Percentiles rank a stretch among this genome's conserved stretches.
These are phyloP conservation scores for Candidula unifasciata DNA, from an alignment of 2,888 invertebrate genomes.

Conservation along the genomic window DNA sequence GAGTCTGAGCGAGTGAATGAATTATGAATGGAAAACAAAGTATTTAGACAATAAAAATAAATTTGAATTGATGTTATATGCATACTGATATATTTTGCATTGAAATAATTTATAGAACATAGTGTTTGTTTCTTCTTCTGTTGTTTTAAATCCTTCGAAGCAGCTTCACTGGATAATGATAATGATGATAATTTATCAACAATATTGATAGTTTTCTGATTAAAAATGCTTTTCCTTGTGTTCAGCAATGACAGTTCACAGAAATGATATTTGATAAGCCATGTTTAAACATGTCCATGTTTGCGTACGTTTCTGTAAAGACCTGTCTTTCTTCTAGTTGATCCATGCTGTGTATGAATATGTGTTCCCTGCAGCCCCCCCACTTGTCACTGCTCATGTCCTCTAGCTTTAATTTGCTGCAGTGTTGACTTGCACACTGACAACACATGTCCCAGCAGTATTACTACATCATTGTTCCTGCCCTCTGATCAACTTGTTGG, in stretches of 20 bases:
- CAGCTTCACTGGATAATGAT: conserved; percentile 10
- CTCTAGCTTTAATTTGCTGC: neutral
- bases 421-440: conserved; percentile 33
- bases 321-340: conserved; percentile 44
- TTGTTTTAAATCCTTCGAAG: neutral
- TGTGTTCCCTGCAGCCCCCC: neutral
- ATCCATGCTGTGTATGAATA: conserved; percentile 28
- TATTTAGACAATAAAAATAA: neutral
- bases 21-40: neutral
- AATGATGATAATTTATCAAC: neutral
- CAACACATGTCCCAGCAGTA: conserved; percentile 32
- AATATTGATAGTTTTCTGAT: neutral
- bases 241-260: conserved; percentile 21
- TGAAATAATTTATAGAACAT: conserved; percentile 16
- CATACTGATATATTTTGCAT: neutral
- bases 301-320: conserved; percentile 36
- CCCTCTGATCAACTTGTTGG: conserved; percentile 33
- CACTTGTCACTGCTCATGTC: conserved; percentile 1
- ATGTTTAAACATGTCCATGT: conserved; percentile 38
- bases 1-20: neutral
- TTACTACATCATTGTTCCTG: conserved; percentile 40
- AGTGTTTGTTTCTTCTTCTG: neutral
- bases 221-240: neutral
- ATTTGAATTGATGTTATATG: neutral
- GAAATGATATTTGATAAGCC: neutral